Conservation (phyloP, 2,888 invertebrate species). For the Saturnia japonica region DNA sequence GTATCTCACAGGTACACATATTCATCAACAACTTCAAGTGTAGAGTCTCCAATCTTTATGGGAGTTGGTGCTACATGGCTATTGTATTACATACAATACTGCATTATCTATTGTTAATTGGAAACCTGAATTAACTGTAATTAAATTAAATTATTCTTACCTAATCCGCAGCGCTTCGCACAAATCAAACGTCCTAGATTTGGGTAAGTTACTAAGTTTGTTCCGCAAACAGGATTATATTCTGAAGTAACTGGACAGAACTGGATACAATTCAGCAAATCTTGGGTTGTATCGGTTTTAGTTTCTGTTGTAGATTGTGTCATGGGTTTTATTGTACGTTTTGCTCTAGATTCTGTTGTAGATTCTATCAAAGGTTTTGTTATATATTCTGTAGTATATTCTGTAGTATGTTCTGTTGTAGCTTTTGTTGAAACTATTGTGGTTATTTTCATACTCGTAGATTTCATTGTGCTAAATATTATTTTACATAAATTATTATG, state of each 20-base stretch:
- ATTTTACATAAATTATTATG: no score
- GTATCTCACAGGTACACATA: no score
- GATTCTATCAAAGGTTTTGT: background rate
- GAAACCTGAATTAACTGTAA: no score
- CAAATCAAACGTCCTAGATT: constrained; percentile 61
- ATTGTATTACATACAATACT: no score
- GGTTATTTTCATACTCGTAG: background rate
- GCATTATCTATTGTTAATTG: no score
- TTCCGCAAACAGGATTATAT: constrained; percentile 73
- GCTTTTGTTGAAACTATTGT: background rate
- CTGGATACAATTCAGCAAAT: constrained; percentile 36
- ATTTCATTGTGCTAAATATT: background rate
- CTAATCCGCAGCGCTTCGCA: constrained; percentile 55
- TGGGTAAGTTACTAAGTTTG: constrained; percentile 56
- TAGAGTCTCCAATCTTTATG: no score
- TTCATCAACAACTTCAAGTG: no score
- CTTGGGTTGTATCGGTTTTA: constrained; percentile 19
- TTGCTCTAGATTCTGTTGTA: background rate
- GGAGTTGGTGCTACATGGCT: no score
- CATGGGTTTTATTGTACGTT: background rate
- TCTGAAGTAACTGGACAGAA: constrained; percentile 58
- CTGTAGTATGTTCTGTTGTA: background rate
- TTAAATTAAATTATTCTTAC: constrained; percentile 40
- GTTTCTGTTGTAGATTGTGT: background rate
- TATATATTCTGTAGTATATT: background rate